Percentiles rank a stretch among this genome's conserved stretches.
These are phyloP conservation scores for Dicrostonyx torquatus DNA, from an alignment of 2,797 vertebrate species.

Conservation along the genomic window DNA sequence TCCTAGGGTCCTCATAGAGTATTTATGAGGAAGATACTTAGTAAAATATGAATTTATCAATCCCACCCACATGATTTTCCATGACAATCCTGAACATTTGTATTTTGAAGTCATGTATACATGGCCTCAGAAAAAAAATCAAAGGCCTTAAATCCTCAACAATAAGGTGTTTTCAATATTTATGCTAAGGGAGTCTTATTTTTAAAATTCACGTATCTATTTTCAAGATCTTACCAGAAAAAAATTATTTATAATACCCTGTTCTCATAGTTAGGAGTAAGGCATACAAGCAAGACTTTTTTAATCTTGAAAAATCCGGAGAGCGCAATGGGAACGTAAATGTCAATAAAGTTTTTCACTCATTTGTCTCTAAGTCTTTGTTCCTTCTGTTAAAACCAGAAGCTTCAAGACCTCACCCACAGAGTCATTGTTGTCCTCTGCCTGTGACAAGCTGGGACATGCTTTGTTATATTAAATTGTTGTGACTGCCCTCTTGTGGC, in stretches of 20 bases:
- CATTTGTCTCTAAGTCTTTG: conserved; percentile 69
- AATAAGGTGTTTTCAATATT: conserved; percentile 39
- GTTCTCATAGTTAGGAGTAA: background rate
- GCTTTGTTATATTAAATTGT: conserved; percentile 83
- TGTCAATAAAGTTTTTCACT: conserved; percentile 20
- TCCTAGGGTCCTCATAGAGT: background rate
- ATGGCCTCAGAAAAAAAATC: background rate
- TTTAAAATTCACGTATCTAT: background rate
- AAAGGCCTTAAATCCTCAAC: background rate
- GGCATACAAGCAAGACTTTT: conserved; percentile 7
- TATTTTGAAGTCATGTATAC: conserved; percentile 41
- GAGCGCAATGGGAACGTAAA: conserved; percentile 47
- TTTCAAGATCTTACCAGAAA: conserved; percentile 16
- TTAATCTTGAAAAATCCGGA: conserved; percentile 18
- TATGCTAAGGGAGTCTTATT: conserved; percentile 29
- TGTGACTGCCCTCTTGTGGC: conserved; percentile 89
- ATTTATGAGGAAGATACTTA: conserved; percentile 8
- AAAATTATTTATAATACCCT: conserved; percentile 36
- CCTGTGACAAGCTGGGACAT: conserved; percentile 49
- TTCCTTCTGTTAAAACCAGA: conserved; percentile 60
- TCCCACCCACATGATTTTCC: background rate
- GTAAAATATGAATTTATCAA: background rate
- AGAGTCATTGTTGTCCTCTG: conserved; percentile 79
- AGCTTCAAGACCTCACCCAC: conserved; percentile 58
- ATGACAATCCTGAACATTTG: conserved; percentile 37